Evolutionary conservation across 2,113 vertebrate genomes (phyloP), one percentile per base, ranked within the genome.

Genomic region (Dendropsophus ebraccatus): DNA sequence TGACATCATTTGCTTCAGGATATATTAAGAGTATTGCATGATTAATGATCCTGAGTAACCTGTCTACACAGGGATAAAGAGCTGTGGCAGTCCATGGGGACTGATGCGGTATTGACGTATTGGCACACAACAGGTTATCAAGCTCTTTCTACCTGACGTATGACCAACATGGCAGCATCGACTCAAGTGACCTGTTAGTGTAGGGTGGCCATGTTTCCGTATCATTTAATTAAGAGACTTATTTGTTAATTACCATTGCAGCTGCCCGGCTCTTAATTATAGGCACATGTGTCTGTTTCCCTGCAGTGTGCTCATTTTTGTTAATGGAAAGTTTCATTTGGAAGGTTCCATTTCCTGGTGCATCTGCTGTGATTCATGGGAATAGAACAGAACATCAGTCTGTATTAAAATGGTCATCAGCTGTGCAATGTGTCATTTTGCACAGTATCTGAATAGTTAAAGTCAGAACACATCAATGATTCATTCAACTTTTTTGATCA

Each of bases 31-130:
- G 37, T 19, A n/a, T 23, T 84, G 4, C 13, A 84, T 84, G 11
- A 75, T 62, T 28, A 75, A 84, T 50, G 17, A 12, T 65, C 45
- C 62, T 21, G 21, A 25, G 25, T 23, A 67, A 67, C 30, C 17
- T 67, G 21, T 35, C 56, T 67, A 85, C 19, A 25, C 9, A 32
- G 4, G 45, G 19, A 16, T 69, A 69, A 54, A 41, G 37, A 37
- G 37, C 11, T 67, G 56, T 41, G 5, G 28, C 23, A 17, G 32
- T 19, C 47, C 14, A 54, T 70, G n/a, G 41, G 76, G 49, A 72
- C 37, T 72, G 32, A 45, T 72, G n/a, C 32, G 69, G 32, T 86
- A 80, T 58, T 80, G 75, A 70, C 17, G 28, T 58, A 45, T 37
- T 17, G 21, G 56, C 49, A 80, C 21, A 32, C 62, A 82, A 25